Percentiles rank a stretch among this genome's conserved stretches.
These are phyloP conservation scores for Ecdyonurus torrentis DNA, from an alignment of 2,888 invertebrate genomes.

Conservation along the genomic window DNA sequence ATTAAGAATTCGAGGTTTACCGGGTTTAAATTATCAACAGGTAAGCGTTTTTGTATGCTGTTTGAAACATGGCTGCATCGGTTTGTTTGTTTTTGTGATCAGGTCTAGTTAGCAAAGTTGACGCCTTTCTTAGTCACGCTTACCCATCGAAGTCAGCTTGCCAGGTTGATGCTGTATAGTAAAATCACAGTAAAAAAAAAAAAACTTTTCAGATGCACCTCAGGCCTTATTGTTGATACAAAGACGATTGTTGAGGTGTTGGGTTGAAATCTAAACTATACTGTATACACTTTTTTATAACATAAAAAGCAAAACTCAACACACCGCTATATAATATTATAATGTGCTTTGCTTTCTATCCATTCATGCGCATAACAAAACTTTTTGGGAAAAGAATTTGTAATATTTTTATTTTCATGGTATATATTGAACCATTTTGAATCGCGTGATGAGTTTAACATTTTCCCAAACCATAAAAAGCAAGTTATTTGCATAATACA, in stretches of 20 bases:
- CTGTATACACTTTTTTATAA: background rate
- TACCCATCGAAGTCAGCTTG: background rate
- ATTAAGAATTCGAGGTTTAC: too few species aligned
- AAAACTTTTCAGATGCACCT: too few species aligned
- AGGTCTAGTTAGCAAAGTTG: background rate
- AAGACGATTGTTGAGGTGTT: background rate
- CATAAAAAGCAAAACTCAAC: background rate
- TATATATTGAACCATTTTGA: background rate
- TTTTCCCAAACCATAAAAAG: too few species aligned
- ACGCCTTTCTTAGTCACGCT: background rate
- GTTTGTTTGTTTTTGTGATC: background rate
- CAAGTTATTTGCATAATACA: too few species aligned
- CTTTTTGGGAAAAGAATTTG: background rate
- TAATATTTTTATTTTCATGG: background rate
- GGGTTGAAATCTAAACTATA: background rate
- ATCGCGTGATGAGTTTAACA: background rate
- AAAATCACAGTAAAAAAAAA: background rate
- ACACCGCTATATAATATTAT: background rate
- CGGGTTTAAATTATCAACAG: too few species aligned
- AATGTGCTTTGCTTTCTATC: background rate
- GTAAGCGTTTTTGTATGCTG: too few species aligned
- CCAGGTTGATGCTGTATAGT: too few species aligned
- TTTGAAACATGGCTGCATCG: background rate
- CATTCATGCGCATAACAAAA: background rate
- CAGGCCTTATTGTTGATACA: too few species aligned